Conservation (phyloP, 2,797 vertebrate genomes). For the Cirrhinus mrigala region DNA sequence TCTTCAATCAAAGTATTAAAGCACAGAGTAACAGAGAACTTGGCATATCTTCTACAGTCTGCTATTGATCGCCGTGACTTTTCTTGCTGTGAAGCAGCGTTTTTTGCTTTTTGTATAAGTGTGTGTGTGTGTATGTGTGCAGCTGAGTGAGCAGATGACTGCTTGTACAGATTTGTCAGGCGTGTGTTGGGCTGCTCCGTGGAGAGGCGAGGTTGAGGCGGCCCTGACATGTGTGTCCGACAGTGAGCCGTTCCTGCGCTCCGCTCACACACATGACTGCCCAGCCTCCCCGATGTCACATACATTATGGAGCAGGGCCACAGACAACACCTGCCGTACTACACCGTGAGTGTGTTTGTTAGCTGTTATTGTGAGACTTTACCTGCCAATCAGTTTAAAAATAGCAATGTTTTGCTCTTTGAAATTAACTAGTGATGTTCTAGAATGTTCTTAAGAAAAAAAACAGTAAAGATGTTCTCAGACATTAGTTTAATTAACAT, state of each 20-base stretch:
- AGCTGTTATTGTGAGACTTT: conserved; percentile 50
- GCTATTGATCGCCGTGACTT: conserved; percentile 68
- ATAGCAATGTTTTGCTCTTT: background rate
- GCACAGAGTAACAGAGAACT: background rate
- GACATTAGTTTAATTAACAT: background rate
- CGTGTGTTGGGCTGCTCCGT: conserved; percentile 61
- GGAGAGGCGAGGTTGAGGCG: conserved; percentile 70
- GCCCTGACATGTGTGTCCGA: conserved; percentile 80
- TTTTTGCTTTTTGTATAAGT: background rate
- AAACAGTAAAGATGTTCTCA: background rate
- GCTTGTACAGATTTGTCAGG: conserved; percentile 77
- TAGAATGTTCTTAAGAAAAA: background rate
- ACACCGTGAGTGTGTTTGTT: conserved; percentile 50
- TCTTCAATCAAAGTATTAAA: conserved; percentile 26
- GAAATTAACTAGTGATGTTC: background rate
- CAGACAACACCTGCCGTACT: conserved; percentile 74
- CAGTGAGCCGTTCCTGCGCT: conserved; percentile 72
- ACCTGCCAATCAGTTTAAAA: conserved; percentile 47
- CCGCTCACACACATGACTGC: conserved; percentile 77
- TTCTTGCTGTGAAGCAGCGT: background rate
- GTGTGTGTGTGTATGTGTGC: background rate
- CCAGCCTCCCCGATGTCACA: conserved; percentile 74
- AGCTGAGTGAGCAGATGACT: conserved; percentile 60
- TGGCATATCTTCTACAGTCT: conserved; percentile 20
- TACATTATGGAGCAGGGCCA: conserved; percentile 79